phyloP scores from a whole-genome alignment of 2,888 invertebrate species.

The Erebia palarica region DNA sequence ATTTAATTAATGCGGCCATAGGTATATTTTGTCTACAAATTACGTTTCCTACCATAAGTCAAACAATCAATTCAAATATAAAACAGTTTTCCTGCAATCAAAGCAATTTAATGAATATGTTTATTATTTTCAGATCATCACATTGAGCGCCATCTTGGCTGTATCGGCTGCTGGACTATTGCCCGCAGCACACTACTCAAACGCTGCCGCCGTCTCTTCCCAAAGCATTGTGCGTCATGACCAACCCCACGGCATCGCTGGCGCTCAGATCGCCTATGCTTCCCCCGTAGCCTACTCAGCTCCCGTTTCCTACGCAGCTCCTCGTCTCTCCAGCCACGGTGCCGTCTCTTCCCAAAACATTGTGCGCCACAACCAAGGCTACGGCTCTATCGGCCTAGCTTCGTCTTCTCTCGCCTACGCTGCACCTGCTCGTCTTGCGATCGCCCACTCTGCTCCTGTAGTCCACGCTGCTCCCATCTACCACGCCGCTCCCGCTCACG shows the following conservation, averaged over 20 bases:
- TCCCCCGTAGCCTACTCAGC: slow-evolving; percentile 28
- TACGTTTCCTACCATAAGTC: neutral
- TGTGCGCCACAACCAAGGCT: slow-evolving; percentile 50
- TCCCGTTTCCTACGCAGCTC: slow-evolving; percentile 41
- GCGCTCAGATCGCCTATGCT: slow-evolving; percentile 28
- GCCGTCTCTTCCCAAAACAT: slow-evolving; percentile 54
- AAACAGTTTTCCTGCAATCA: neutral
- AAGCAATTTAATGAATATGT: neutral
- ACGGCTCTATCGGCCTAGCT: slow-evolving; percentile 45
- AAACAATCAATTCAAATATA: too few species aligned
- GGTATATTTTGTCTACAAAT: too few species aligned
- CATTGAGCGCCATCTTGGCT: slow-evolving; percentile 66
- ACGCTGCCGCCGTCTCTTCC: slow-evolving; percentile 63
- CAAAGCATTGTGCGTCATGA: slow-evolving; percentile 65
- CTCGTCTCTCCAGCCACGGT: slow-evolving; percentile 53
- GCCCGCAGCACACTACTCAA: slow-evolving; percentile 65
- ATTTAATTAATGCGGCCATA: neutral
- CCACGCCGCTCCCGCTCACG: slow-evolving; percentile 59
- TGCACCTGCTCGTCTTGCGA: slow-evolving; percentile 47
- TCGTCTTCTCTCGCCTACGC: slow-evolving; percentile 42
- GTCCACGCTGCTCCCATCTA: slow-evolving; percentile 51
- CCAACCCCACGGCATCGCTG: slow-evolving; percentile 43
- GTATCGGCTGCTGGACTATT: slow-evolving; percentile 67
- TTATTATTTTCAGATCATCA: slow-evolving; percentile 27
- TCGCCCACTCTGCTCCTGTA: slow-evolving; percentile 47